Conservation (phyloP, 30 jellyfish, hydroid and myxozoan species). For the Sanderia malayensis region DNA sequence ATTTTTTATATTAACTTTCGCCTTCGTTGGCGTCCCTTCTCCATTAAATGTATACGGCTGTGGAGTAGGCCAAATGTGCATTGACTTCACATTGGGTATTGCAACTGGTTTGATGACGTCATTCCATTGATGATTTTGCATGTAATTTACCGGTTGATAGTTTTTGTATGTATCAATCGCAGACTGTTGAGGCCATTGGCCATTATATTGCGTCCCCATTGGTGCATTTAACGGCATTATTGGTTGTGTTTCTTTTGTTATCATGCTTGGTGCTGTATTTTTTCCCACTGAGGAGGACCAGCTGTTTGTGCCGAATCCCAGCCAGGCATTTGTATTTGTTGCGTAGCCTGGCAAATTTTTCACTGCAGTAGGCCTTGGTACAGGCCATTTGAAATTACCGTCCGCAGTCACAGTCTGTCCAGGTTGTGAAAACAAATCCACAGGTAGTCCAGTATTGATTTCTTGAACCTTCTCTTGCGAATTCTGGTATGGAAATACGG, state of each 20-base stretch:
- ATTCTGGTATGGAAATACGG: constrained; percentile 42
- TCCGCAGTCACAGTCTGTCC: not conserved
- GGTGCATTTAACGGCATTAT: too few relatives aligned
- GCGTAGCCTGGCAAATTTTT: not conserved
- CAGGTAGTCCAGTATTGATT: not conserved
- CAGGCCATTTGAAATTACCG: too few relatives aligned
- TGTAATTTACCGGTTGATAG: not conserved
- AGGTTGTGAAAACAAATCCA: not conserved
- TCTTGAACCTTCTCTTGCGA: not conserved
- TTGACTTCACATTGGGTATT: constrained; percentile 23
- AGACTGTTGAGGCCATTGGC: too few relatives aligned
- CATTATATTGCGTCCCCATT: too few relatives aligned
- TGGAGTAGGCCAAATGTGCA: constrained; percentile 58
- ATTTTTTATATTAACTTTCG: constrained; percentile 18
- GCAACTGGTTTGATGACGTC: not conserved
- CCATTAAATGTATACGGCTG: constrained; percentile 30
- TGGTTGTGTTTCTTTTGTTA: too few relatives aligned
- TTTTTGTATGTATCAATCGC: too few relatives aligned
- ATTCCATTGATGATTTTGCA: not conserved
- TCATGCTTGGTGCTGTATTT: too few relatives aligned
- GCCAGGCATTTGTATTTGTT: not conserved
- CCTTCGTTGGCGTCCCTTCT: constrained; percentile 7
- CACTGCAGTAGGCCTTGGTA: not conserved
- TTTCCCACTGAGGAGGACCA: too few relatives aligned
- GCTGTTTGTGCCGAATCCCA: not conserved